Conservation (phyloP, 2,797 vertebrate genomes). For the Phrynocephalus forsythii region DNA sequence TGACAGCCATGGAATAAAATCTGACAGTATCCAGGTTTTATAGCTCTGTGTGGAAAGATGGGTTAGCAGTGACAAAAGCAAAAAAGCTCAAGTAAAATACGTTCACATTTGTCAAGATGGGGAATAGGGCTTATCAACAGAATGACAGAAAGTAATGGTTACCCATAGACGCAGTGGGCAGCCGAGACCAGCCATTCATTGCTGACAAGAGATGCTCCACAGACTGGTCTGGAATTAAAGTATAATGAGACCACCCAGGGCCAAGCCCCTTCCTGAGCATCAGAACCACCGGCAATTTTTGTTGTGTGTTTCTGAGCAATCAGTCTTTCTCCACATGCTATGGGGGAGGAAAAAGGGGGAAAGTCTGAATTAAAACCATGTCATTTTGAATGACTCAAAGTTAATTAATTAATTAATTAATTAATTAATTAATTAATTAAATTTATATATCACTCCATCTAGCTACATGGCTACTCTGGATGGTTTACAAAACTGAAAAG, state of each 20-base stretch:
- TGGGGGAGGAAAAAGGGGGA: not conserved
- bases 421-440: too few species aligned
- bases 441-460: too few species aligned
- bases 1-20: not conserved
- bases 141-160: slow-evolving; percentile 51
- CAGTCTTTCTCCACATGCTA: slow-evolving; percentile 77
- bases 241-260: slow-evolving; percentile 89
- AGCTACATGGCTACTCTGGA: too few species aligned
- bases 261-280: slow-evolving; percentile 86
- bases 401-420: too few species aligned
- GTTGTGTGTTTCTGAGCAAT: not conserved
- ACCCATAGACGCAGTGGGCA: slow-evolving; percentile 94
- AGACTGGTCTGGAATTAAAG: slow-evolving; percentile 75
- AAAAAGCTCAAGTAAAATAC: not conserved
- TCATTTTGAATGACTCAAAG: not conserved
- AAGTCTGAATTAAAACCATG: not conserved
- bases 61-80: not conserved
- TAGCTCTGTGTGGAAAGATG: not conserved
- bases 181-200: slow-evolving; percentile 90
- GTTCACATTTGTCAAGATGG: not conserved
- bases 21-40: not conserved
- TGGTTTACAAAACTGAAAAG: too few species aligned
- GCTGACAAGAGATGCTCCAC: slow-evolving; percentile 88
- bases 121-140: not conserved
- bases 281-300: slow-evolving; percentile 85